These are phyloP conservation scores for Sussaba pulchella DNA, from an alignment of 2,888 invertebrate species.

Conservation along the genomic window DNA sequence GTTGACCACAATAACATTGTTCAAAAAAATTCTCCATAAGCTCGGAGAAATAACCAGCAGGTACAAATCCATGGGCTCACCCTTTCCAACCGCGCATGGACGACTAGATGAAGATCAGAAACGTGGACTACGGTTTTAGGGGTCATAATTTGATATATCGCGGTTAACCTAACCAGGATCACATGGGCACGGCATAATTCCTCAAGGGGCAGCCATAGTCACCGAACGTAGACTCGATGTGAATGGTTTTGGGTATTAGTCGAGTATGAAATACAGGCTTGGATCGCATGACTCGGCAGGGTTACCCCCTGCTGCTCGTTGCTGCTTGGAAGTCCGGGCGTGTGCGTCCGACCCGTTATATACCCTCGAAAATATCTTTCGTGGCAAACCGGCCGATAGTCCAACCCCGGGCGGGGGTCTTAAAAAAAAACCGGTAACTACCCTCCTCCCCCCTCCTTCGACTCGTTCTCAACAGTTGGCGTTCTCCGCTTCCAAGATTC, in stretches of 20 bases:
- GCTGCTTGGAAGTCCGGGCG: slow-evolving; percentile 68
- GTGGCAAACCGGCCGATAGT: neutral
- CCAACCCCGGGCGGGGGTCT: slow-evolving; percentile 55
- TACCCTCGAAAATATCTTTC: slow-evolving; percentile 72
- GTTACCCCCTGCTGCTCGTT: slow-evolving; percentile 73
- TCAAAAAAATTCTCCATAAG: no score
- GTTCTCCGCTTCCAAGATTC: slow-evolving; percentile 2
- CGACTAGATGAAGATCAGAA: slow-evolving; percentile 40
- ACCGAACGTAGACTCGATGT: slow-evolving; percentile 33
- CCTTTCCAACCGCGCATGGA: slow-evolving; percentile 21
- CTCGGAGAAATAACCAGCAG: no score
- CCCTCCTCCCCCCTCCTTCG: slow-evolving; percentile 54
- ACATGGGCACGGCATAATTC: slow-evolving; percentile 33
- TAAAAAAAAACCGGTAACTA: slow-evolving; percentile 60
- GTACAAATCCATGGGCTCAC: slow-evolving; percentile 33
- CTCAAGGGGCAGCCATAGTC: slow-evolving; percentile 60
- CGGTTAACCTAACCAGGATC: slow-evolving; percentile 48
- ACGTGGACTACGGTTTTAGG: slow-evolving; percentile 53
- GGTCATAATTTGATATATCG: slow-evolving; percentile 60
- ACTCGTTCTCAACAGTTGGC: slow-evolving; percentile 23
- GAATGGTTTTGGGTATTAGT: slow-evolving; percentile 48
- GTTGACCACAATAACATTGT: no score
- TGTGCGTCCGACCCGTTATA: slow-evolving; percentile 64
- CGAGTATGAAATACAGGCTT: slow-evolving; percentile 68
- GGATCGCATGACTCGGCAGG: slow-evolving; percentile 73